Percentiles rank a stretch among this genome's conserved stretches.
phyloP scores from a whole-genome alignment of 2,888 invertebrate genomes.

The Acrocyrtus sp. region DNA sequence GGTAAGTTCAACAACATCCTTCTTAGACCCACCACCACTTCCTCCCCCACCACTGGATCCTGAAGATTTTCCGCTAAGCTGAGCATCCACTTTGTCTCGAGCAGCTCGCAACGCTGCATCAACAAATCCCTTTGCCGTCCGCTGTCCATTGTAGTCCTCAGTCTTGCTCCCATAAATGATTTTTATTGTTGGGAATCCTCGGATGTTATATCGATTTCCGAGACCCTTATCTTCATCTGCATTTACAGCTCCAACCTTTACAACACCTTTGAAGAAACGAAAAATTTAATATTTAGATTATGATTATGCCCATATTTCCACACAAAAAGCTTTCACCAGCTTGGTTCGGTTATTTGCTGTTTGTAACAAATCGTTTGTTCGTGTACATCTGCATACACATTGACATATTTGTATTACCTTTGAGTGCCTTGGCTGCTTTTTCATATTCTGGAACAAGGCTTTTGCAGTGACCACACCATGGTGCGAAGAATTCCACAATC shows the following conservation, averaged over 20 bases:
- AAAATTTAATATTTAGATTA: slow-evolving; percentile 7
- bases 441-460: slow-evolving; percentile 91
- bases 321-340: too few relatives aligned
- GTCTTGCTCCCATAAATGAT: slow-evolving; percentile 91
- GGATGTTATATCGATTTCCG: slow-evolving; percentile 81
- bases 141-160: slow-evolving; percentile 83
- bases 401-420: slow-evolving; percentile 76
- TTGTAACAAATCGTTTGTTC: neutral
- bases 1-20: slow-evolving; percentile 89
- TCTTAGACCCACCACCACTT: slow-evolving; percentile 64
- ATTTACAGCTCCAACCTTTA: slow-evolving; percentile 94
- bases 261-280: slow-evolving; percentile 80
- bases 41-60: slow-evolving; percentile 47
- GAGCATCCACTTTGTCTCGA: slow-evolving; percentile 77
- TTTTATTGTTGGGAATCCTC: slow-evolving; percentile 96
- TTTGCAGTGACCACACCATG: slow-evolving; percentile 96
- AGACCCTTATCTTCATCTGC: slow-evolving; percentile 88
- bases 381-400: neutral
- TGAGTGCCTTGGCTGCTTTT: slow-evolving; percentile 91
- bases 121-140: slow-evolving; percentile 87
- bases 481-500: slow-evolving; percentile 96
- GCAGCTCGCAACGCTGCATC: slow-evolving; percentile 85
- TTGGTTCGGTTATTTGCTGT: too few relatives aligned
- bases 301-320: too few relatives aligned
- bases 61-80: slow-evolving; percentile 72